A percentile compares a stretch with the other conserved stretches of the same genome.
phyloP scores from a whole-genome alignment of 2,888 invertebrate species.

The Coenonympha arcania region DNA sequence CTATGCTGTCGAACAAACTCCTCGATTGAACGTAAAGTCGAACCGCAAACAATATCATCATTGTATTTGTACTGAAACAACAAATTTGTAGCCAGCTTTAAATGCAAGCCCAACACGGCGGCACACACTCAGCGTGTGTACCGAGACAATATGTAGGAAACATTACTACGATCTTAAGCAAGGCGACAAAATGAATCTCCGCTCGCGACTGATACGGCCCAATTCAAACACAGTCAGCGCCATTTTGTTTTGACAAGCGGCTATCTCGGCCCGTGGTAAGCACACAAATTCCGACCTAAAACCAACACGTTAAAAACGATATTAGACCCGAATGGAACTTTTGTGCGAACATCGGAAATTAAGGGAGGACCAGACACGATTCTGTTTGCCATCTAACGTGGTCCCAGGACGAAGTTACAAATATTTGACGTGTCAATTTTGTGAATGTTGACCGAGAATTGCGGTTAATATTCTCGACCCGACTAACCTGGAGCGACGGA shows the following conservation, averaged over 20 bases:
- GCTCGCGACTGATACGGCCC: slow-evolving; percentile 73
- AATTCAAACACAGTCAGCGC: slow-evolving; percentile 73
- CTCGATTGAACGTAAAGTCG: slow-evolving; percentile 69
- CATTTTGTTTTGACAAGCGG: slow-evolving; percentile 74
- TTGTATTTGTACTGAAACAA: slow-evolving; percentile 73
- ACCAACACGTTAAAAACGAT: slow-evolving; percentile 37
- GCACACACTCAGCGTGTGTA: slow-evolving; percentile 70
- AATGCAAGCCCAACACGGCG: slow-evolving; percentile 69
- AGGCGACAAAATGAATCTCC: slow-evolving; percentile 75
- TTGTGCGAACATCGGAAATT: slow-evolving; percentile 72
- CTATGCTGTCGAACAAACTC: slow-evolving; percentile 60
- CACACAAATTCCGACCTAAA: slow-evolving; percentile 47
- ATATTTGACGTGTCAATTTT: slow-evolving; percentile 76
- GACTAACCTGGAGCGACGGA: slow-evolving; percentile 50
- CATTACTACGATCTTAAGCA: slow-evolving; percentile 70
- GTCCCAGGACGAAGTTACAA: slow-evolving; percentile 74
- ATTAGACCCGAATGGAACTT: slow-evolving; percentile 35
- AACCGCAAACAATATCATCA: slow-evolving; percentile 72
- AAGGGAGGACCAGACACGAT: slow-evolving; percentile 73
- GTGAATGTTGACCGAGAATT: slow-evolving; percentile 74
- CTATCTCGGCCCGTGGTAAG: slow-evolving; percentile 44
- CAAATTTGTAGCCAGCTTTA: slow-evolving; percentile 74
- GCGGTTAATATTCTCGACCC: slow-evolving; percentile 72
- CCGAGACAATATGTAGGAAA: slow-evolving; percentile 72
- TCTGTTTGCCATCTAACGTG: slow-evolving; percentile 73